These are phyloP conservation scores for Spodoptera litura DNA, from an alignment of 1,140 invertebrate genomes.

Conservation along the genomic window DNA sequence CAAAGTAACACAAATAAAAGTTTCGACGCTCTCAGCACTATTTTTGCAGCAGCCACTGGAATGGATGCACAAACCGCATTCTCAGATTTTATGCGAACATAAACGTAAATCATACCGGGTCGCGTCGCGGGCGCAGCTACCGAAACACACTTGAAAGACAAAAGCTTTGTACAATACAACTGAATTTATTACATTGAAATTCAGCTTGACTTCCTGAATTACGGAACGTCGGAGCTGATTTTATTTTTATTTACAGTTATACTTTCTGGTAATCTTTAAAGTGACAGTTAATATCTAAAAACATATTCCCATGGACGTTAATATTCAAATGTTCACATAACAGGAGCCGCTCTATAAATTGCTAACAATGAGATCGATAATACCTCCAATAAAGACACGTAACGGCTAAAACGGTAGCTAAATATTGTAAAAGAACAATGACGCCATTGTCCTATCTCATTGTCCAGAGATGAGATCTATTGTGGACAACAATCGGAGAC, in stretches of 20 bases:
- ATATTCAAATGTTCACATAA: slow-evolving; percentile 70
- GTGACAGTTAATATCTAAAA: not conserved
- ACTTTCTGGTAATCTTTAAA: not conserved
- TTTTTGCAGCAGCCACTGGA: slow-evolving; percentile 41
- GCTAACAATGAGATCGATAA: slow-evolving; percentile 79
- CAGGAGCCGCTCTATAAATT: slow-evolving; percentile 75
- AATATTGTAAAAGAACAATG: slow-evolving; percentile 74
- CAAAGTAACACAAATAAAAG: slow-evolving; percentile 30
- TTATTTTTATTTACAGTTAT: not conserved
- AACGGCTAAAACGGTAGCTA: slow-evolving; percentile 80
- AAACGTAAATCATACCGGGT: slow-evolving; percentile 56
- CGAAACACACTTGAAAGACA: slow-evolving; percentile 46
- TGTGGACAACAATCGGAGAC: slow-evolving; percentile 56
- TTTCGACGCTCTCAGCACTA: slow-evolving; percentile 6
- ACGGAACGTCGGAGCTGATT: not conserved
- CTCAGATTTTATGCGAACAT: slow-evolving; percentile 55
- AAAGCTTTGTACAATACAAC: slow-evolving; percentile 26
- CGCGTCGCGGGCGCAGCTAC: slow-evolving; percentile 42
- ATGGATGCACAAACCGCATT: slow-evolving; percentile 52
- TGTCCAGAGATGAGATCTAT: slow-evolving; percentile 68
- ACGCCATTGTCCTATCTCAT: slow-evolving; percentile 65
- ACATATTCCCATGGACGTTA: slow-evolving; percentile 76
- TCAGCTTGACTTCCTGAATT: not conserved
- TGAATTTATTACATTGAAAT: slow-evolving; percentile 26
- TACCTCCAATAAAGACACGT: slow-evolving; percentile 67